Base-by-base conservation (phyloP, 2,888 invertebrate genomes). In the Neocrepidodera transversa region DNA sequence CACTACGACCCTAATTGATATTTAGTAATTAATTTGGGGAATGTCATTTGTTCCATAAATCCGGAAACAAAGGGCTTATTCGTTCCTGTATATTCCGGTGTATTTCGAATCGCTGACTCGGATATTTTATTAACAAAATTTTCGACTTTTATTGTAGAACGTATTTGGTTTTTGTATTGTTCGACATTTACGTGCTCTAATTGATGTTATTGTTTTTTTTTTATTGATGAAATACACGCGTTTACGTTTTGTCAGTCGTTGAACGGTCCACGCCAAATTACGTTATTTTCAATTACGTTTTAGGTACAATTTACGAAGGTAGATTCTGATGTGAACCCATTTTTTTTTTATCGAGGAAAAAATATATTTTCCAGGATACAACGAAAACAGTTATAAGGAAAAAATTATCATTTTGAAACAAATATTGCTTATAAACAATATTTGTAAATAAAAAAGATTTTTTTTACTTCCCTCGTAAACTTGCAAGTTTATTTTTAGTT, bases 11-110 rank as follows among this genome's bases (percentile, higher is more conserved):
- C 76, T 76, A 76, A 76, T 76, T 76, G 75, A 75, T 75, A 74
- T 74, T 74, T 73, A 71, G 73, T 73, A 75, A 75, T 76, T 75
- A 74, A 76, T 76, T 75, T 74, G 71, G 72, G n/a, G 71, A 72
- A 73, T 75, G 76, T 74, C 74, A 76, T 73, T 75, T 72, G 71
- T 65, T 67, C 69, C 63, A 66, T 55, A 60, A 67, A 66, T 61
- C 64, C 64, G 64, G 50, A n/a, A 53, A 73, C 71, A 75, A 72
- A 74, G 72, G 72, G 68, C 65, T 64, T 68, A 69, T 70, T 62
- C 58, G 49, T 43, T 60, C 48, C 36, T 6, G 13, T 32, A 4
- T 17, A 20, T 71, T 63, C 52, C 45, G 32, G 69, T n/a, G n/a
- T n/a, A n/a, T 65, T 70, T 62, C 69, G 62, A 67, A 51, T 61